Conservation (phyloP, 1,140 invertebrate genomes). For the Eriosoma lanigerum region DNA sequence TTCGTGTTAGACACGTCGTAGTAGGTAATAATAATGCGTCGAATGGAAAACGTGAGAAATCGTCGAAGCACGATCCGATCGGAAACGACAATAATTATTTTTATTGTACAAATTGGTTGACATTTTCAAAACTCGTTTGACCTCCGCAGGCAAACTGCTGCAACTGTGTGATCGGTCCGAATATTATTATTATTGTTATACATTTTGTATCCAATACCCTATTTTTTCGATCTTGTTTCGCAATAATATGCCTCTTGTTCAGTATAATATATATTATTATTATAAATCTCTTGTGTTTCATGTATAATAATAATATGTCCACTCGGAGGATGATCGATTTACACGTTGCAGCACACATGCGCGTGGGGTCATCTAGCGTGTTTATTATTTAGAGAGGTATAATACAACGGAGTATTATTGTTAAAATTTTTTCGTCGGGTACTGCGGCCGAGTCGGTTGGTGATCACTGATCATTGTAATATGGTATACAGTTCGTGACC, state of each 20-base stretch:
- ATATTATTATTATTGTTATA: background rate
- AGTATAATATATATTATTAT: too few species aligned
- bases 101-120: background rate
- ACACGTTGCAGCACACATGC: too few species aligned
- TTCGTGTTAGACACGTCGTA: background rate
- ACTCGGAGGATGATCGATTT: too few species aligned
- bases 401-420: too few species aligned
- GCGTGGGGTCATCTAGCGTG: too few species aligned
- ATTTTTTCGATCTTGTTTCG: background rate
- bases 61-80: constrained; percentile 21
- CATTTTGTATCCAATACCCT: background rate
- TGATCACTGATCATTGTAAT: too few species aligned
- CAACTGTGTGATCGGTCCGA: background rate
- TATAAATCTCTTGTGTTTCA: too few species aligned
- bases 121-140: constrained; percentile 13
- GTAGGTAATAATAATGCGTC: too few species aligned
- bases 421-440: background rate
- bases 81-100: background rate
- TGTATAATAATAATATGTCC: too few species aligned
- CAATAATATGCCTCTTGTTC: too few species aligned
- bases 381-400: too few species aligned
- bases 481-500: constrained; percentile 35
- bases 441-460: background rate
- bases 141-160: background rate
- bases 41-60: constrained; percentile 7